Conservation (phyloP, 1,140 invertebrate species). For the Hycleus cichorii region DNA sequence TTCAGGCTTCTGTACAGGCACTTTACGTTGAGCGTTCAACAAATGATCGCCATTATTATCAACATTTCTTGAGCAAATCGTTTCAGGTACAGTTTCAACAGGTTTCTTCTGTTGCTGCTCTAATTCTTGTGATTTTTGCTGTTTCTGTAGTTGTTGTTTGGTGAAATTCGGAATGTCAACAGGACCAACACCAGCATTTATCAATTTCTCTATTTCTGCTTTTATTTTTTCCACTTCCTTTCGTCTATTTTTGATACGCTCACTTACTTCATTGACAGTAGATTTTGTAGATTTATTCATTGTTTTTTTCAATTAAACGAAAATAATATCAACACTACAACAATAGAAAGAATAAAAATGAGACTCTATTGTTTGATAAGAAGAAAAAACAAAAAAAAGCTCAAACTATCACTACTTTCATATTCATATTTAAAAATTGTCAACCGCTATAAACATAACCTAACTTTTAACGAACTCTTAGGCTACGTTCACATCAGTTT, state of each 20-base stretch:
- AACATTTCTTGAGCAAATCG: not conserved
- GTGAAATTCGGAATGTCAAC: too few species aligned
- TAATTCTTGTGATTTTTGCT: too few species aligned
- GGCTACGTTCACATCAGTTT: too few species aligned
- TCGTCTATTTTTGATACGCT: too few species aligned
- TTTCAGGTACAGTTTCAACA: not conserved
- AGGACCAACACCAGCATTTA: too few species aligned
- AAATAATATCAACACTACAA: not conserved
- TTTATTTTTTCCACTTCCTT: too few species aligned
- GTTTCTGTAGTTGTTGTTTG: too few species aligned
- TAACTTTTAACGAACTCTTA: not conserved
- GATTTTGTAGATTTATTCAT: too few species aligned
- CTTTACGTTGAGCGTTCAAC: not conserved
- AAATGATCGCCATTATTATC: not conserved
- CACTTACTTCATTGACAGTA: too few species aligned
- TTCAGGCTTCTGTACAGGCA: not conserved
- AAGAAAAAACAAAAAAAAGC: not conserved
- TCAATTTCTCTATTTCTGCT: too few species aligned
- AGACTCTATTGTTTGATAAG: not conserved
- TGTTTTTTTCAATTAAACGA: too few species aligned
- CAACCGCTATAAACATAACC: constrained; percentile 10
- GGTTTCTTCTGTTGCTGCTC: too few species aligned
- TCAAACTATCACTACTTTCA: not conserved
- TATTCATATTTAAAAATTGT: constrained; percentile 5
- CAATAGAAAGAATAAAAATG: not conserved